Evolutionary conservation across 1,140 invertebrate species (phyloP).

Genomic region (Temnothorax curvispinosus): DNA sequence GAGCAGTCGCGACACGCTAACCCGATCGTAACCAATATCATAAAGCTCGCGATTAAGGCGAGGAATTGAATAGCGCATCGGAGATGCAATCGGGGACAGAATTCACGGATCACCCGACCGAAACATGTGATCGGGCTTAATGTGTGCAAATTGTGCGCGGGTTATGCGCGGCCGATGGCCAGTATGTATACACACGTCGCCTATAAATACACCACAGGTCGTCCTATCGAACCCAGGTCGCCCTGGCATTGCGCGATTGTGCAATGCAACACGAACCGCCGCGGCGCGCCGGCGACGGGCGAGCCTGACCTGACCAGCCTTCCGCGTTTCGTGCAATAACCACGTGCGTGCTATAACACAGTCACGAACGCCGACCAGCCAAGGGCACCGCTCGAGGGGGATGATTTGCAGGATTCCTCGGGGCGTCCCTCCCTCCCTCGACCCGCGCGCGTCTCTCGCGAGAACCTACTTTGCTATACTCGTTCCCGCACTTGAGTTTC

Average conservation of each 20-base stretch:
- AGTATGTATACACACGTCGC: not conserved
- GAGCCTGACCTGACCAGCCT: not conserved
- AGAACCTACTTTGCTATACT: not conserved
- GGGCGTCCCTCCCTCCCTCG: not conserved
- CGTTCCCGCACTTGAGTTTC: not conserved
- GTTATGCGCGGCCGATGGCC: conserved; percentile 14
- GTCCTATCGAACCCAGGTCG: conserved; percentile 47
- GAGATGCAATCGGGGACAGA: conserved; percentile 40
- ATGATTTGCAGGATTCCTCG: conserved; percentile 29
- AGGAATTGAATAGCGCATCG: conserved; percentile 23
- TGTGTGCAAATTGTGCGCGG: conserved; percentile 52
- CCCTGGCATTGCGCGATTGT: conserved; percentile 39
- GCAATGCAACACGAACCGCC: conserved; percentile 27
- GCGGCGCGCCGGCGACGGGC: not conserved
- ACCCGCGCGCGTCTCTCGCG: not conserved
- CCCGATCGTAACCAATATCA: not conserved
- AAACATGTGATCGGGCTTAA: conserved; percentile 43
- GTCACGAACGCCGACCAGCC: conserved; percentile 42
- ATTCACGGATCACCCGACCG: conserved; percentile 23
- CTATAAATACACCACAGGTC: conserved; percentile 58
- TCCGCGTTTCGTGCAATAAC: conserved; percentile 50
- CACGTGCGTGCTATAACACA: not conserved
- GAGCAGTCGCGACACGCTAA: not conserved
- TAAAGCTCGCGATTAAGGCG: not conserved
- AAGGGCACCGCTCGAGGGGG: conserved; percentile 40